These are phyloP conservation scores for Thryonomys swinderianus DNA, from an alignment of 2,113 vertebrate species.

Conservation along the genomic window DNA sequence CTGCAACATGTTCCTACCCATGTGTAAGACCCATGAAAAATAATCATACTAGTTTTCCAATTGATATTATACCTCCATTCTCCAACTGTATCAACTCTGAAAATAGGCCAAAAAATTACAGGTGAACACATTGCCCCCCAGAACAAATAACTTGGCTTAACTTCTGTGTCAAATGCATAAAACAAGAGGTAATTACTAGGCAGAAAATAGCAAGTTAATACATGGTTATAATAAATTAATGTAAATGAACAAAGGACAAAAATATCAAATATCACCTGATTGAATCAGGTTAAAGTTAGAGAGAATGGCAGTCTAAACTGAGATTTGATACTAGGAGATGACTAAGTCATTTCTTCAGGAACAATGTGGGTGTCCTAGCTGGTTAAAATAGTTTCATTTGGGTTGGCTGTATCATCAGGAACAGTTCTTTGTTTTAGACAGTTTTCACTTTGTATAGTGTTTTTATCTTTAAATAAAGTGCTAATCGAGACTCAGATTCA, in stretches of 20 bases:
- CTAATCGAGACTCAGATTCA: slow-evolving; percentile 1
- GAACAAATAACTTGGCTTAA: not conserved
- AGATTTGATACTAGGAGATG: slow-evolving; percentile 25
- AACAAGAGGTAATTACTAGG: not conserved
- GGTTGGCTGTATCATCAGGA: not conserved
- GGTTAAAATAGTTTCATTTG: not conserved
- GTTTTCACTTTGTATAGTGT: slow-evolving; percentile 20
- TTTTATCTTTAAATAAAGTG: slow-evolving; percentile 44
- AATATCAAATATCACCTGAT: slow-evolving; percentile 46
- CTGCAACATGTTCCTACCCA: not conserved
- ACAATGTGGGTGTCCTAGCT: not conserved
- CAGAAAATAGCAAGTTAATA: not conserved
- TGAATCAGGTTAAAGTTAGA: slow-evolving; percentile 3
- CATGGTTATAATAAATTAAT: not conserved
- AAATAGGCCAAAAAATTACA: not conserved
- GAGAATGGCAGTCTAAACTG: slow-evolving; percentile 4
- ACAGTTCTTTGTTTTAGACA: slow-evolving; percentile 1
- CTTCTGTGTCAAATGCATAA: slow-evolving; percentile 31
- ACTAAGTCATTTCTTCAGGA: not conserved
- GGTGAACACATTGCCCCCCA: not conserved
- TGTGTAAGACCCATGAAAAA: not conserved
- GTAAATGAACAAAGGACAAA: slow-evolving; percentile 7
- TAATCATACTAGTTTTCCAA: not conserved
- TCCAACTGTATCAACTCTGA: not conserved
- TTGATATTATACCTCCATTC: not conserved